Evolutionary conservation across 2,888 invertebrate genomes (phyloP).

Genomic region (Lochmaea capreae): DNA sequence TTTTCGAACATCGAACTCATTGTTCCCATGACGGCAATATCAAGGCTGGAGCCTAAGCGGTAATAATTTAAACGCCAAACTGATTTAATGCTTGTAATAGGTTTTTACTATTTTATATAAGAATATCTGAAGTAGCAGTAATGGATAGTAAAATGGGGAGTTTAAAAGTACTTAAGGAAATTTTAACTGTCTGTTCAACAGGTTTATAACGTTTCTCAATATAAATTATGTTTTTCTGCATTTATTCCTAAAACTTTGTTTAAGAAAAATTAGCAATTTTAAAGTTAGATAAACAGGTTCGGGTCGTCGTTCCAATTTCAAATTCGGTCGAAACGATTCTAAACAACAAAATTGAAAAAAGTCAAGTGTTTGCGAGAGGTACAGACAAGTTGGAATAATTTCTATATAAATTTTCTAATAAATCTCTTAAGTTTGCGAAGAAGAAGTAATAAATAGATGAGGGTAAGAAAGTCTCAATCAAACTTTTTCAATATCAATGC

Average conservation of each 20-base stretch:
- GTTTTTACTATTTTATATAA: not conserved
- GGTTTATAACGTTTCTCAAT: too few relatives aligned
- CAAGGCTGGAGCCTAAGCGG: constrained; percentile 3
- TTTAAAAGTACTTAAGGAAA: too few relatives aligned
- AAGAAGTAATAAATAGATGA: constrained; percentile 1
- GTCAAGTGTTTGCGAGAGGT: not conserved
- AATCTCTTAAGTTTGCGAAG: not conserved
- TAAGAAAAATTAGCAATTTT: not conserved
- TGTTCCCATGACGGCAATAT: constrained; percentile 9
- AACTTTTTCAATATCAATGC: constrained; percentile 5
- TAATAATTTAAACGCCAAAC: not conserved
- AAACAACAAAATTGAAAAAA: not conserved
- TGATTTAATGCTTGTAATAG: not conserved
- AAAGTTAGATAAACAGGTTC: not conserved
- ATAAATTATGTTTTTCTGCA: too few relatives aligned
- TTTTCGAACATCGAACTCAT: constrained; percentile 6
- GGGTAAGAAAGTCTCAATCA: constrained; percentile 4
- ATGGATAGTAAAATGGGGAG: too few relatives aligned
- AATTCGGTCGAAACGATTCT: not conserved
- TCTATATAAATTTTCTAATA: not conserved
- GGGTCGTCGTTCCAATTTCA: not conserved
- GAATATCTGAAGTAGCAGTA: too few relatives aligned
- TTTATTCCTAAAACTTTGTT: not conserved
- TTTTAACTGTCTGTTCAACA: too few relatives aligned
- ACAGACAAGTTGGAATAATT: not conserved